These are phyloP conservation scores for Theretra japonica DNA, from an alignment of 2,888 invertebrate genomes.

Conservation along the genomic window DNA sequence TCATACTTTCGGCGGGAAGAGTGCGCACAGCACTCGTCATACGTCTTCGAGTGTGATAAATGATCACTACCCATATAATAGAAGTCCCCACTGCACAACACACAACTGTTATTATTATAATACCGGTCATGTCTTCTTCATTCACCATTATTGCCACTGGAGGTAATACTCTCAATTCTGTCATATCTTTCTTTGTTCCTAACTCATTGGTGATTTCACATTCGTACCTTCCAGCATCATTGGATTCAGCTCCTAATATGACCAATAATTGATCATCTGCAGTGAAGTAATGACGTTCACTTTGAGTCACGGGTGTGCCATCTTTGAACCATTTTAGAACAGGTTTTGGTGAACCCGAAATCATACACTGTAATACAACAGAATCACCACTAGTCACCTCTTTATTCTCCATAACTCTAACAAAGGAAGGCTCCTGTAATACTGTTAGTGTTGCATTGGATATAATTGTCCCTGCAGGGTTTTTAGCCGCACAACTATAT, in stretches of 20 bases:
- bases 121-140: conserved; percentile 92
- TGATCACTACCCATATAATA: conserved; percentile 95
- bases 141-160: conserved; percentile 82
- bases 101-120: conserved; percentile 95
- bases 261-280: conserved; percentile 94
- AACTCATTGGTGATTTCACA: conserved; percentile 95
- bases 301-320: conserved; percentile 87
- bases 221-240: conserved; percentile 94
- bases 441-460: conserved; percentile 95
- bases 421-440: conserved; percentile 93
- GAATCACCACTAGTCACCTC: conserved; percentile 92
- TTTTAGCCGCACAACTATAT: conserved; percentile 96
- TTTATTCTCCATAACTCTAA: conserved; percentile 93
- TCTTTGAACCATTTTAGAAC: conserved; percentile 94
- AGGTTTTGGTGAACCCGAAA: conserved; percentile 93
- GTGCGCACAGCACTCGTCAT: conserved; percentile 81
- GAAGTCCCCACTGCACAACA: conserved; percentile 97
- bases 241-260: conserved; percentile 90
- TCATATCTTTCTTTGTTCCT: conserved; percentile 90
- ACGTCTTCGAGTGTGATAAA: conserved; percentile 92
- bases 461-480: conserved; percentile 93
- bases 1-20: conserved; percentile 76
- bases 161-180: conserved; percentile 89
- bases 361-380: conserved; percentile 94
- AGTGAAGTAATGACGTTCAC: conserved; percentile 94